Evolutionary conservation across 2,113 vertebrate species (phyloP).

Genomic region (Ceratotherium simum): DNA sequence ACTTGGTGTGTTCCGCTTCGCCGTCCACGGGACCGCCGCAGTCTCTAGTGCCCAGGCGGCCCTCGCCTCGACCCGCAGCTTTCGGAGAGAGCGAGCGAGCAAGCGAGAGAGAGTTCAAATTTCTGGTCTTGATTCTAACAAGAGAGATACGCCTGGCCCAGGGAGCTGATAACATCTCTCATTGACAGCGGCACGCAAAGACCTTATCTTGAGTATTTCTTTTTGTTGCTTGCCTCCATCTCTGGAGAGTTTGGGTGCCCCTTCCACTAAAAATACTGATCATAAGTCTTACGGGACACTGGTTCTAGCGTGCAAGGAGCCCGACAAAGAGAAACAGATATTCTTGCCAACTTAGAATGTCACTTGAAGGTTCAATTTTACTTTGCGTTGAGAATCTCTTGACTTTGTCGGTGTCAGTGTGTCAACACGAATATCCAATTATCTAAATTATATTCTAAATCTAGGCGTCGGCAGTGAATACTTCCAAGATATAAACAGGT

Average conservation of each 20-base stretch:
- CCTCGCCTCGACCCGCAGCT: not conserved
- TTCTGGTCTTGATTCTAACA: not conserved
- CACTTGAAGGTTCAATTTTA: slow-evolving; percentile 8
- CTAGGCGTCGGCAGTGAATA: not conserved
- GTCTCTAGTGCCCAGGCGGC: not conserved
- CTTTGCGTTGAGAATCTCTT: not conserved
- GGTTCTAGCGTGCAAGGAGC: not conserved
- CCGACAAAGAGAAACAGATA: not conserved
- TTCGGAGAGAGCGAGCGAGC: not conserved
- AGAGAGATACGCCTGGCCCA: not conserved
- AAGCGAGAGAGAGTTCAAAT: not conserved
- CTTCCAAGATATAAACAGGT: slow-evolving; percentile 7
- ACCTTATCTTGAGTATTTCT: not conserved
- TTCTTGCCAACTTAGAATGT: slow-evolving; percentile 38
- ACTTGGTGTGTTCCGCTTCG: not conserved
- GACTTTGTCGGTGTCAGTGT: not conserved
- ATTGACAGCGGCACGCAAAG: not conserved
- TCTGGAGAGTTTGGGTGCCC: not conserved
- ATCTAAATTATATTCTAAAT: slow-evolving; percentile 50
- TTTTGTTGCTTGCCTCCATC: not conserved
- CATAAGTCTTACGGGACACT: not conserved
- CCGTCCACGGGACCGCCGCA: not conserved
- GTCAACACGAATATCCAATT: not conserved
- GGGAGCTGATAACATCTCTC: not conserved
- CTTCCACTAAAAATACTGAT: not conserved